Conservation (phyloP, 1,140 invertebrate genomes). For the Tetramorium simillimum region DNA sequence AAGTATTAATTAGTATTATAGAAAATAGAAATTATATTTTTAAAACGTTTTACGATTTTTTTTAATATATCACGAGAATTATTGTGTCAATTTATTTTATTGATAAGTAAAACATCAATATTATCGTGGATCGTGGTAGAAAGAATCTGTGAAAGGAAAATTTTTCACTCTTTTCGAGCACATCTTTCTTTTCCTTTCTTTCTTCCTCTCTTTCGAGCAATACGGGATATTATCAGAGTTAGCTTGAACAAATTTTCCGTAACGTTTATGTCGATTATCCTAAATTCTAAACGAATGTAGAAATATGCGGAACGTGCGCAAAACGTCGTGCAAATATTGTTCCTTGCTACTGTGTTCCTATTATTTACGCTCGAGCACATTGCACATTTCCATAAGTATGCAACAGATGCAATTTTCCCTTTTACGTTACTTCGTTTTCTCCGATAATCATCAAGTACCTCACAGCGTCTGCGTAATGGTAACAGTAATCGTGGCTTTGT, state of each 20-base stretch:
- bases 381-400: slow-evolving; percentile 47
- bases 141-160: not conserved
- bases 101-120: not conserved
- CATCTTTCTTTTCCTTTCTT: not conserved
- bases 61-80: not conserved
- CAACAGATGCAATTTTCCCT: slow-evolving; percentile 28
- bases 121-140: no score
- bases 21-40: not conserved
- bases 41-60: not conserved
- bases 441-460: slow-evolving; percentile 9
- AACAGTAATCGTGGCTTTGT: not conserved
- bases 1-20: not conserved
- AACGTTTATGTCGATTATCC: not conserved
- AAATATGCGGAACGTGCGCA: slow-evolving; percentile 13
- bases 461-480: not conserved
- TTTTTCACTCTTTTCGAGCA: not conserved
- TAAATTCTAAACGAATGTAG: slow-evolving; percentile 1
- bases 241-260: not conserved
- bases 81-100: not conserved
- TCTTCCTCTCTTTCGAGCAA: not conserved
- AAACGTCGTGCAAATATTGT: slow-evolving; percentile 25
- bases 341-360: slow-evolving; percentile 11
- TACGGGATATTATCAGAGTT: not conserved
- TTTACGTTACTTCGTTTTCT: slow-evolving; percentile 33
- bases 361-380: slow-evolving; percentile 45